Evolutionary conservation across 2,113 vertebrate genomes (phyloP), one percentile per base, ranked within the genome.

Genomic region (Caretta caretta): DNA sequence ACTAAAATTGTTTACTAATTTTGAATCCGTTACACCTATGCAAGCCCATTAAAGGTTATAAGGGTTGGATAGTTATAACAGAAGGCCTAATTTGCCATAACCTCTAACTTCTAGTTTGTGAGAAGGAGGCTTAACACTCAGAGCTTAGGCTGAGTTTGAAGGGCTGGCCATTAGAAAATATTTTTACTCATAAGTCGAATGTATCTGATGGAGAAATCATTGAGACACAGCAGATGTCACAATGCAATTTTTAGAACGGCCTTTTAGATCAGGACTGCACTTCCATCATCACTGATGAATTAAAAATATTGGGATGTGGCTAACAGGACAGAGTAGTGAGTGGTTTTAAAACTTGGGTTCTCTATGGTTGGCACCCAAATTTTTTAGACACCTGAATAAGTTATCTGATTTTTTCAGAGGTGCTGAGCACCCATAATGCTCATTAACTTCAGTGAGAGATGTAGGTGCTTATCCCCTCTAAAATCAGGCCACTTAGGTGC

Each of bases 81-180:
- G 78, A 62, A 53, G 62, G 17, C 83, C 49, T 27, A 1, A 62
- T 84, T 90, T 92, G 65, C 84, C 92, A 95, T 88, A 65, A 87
- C 92, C 78, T 4, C 86, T 90, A 14, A 65, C 31, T 35, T 65
- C 31, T 65, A 65, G 31, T 65, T 10, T 0, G 0, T 57, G 50
- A 69, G 89, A 25, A 59, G 50, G 84, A 91, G 83, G 4, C 25
- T 80, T 75, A 83, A 0, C 89, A 88, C 78, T 16, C 93, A 86
- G 88, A 92, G 87, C 87, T 87, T 79, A 92, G 49, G 54, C 81
- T 83, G 87, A 93, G 50, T 84, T 94, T 96, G 92, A 62, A 85
- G 81, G 82, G 57, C 46, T 94, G 89, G 72, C 85, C 90, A 92
- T 69, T 88, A 89, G 51, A n/a, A 69, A 72, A 94, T 93, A 90